These are phyloP conservation scores for Andrena praecox DNA, from an alignment of 2,888 invertebrate genomes.

Conservation along the genomic window DNA sequence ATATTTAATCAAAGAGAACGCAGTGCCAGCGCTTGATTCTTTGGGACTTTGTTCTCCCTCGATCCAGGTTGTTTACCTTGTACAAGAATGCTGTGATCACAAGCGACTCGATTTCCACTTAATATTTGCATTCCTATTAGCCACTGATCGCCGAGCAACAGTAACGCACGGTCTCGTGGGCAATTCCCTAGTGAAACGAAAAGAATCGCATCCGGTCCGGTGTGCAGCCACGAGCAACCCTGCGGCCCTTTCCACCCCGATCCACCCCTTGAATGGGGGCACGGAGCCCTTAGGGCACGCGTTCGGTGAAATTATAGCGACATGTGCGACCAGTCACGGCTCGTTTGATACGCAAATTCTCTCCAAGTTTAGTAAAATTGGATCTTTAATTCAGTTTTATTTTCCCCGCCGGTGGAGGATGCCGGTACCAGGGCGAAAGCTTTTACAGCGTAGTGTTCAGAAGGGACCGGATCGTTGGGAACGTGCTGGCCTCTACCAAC, in stretches of 20 bases:
- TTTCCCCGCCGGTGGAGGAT: conserved; percentile 13
- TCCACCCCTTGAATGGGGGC: conserved; percentile 39
- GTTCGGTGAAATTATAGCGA: conserved; percentile 67
- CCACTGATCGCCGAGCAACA: conserved; percentile 21
- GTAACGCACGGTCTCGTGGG: conserved; percentile 37
- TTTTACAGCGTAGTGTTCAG: not conserved
- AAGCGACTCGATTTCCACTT: not conserved
- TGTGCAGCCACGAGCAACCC: conserved; percentile 48
- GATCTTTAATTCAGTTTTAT: conserved; percentile 56
- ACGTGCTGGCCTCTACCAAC: not conserved
- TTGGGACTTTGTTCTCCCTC: no score
- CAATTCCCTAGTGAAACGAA: conserved; percentile 57
- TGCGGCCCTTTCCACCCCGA: conserved; percentile 48
- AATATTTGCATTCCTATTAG: not conserved
- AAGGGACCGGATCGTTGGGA: not conserved
- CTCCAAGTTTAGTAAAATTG: conserved; percentile 57
- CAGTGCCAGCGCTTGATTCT: no score
- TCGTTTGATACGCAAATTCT: conserved; percentile 69
- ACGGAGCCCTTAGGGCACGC: conserved; percentile 55
- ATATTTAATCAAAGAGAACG: no score
- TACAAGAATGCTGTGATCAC: not conserved
- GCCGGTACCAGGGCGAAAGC: conserved; percentile 9
- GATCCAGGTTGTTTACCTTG: not conserved
- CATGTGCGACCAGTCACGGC: conserved; percentile 70
- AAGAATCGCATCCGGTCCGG: conserved; percentile 59